These are phyloP conservation scores for Augochlorella aurata DNA, from an alignment of 2,888 invertebrate species.

Conservation along the genomic window DNA sequence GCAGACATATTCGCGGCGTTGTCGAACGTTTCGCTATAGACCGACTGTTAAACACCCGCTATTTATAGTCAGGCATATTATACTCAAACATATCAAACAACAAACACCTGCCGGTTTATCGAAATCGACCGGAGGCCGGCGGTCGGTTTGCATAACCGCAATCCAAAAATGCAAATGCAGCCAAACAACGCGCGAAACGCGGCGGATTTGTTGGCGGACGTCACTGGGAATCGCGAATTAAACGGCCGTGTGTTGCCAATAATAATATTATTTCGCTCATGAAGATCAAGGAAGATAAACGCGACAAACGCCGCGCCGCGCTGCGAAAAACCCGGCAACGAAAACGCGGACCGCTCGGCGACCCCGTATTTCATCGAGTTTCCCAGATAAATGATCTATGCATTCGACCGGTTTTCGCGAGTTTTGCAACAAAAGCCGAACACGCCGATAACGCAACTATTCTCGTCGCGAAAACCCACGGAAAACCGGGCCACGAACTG, in stretches of 20 bases:
- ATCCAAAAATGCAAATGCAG: slow-evolving; percentile 16
- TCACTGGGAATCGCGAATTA: neutral
- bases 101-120: neutral
- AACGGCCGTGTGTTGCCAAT: neutral
- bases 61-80: slow-evolving; percentile 6
- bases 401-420: neutral
- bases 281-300: neutral
- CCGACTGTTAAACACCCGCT: neutral
- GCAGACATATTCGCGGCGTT: neutral
- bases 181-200: neutral
- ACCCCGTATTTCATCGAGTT: neutral
- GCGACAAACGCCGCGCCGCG: neutral
- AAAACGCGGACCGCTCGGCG: neutral
- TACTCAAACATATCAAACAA: neutral
- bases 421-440: neutral
- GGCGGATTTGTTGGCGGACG: slow-evolving; percentile 1
- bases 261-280: neutral
- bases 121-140: neutral
- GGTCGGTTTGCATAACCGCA: slow-evolving; percentile 2
- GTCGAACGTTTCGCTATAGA: neutral
- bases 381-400: neutral
- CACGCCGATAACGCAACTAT: neutral
- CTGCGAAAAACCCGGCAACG: neutral
- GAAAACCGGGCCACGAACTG: neutral
- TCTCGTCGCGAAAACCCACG: neutral